Conservation (phyloP, 1,140 invertebrate genomes). For the Armadillidium nasatum region DNA sequence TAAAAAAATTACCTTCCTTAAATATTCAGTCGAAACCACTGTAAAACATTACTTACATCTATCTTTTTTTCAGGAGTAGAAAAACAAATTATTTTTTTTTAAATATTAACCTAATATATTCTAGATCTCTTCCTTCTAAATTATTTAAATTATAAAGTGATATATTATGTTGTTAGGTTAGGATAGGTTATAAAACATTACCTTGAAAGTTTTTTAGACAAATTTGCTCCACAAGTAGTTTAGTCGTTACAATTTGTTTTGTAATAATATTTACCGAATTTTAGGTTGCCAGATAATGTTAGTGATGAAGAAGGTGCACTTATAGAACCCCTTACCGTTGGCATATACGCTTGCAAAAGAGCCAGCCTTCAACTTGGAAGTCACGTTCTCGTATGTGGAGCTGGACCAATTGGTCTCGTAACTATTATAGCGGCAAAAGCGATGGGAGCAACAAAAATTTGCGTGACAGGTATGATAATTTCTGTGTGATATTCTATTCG, state of each 20-base stretch:
- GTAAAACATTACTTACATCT: constrained; percentile 90
- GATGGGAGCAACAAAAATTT: constrained; percentile 76
- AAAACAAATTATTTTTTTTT: not conserved
- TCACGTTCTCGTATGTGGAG: constrained; percentile 78
- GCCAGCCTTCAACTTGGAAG: constrained; percentile 67
- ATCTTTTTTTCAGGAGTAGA: constrained; percentile 54
- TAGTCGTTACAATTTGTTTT: not conserved
- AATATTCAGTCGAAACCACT: no score
- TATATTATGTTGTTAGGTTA: not conserved
- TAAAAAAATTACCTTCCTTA: no score
- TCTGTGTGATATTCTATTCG: no score
- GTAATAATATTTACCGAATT: not conserved
- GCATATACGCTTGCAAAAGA: constrained; percentile 81
- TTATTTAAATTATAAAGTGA: not conserved
- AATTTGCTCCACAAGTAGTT: no score
- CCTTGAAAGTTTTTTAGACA: not conserved
- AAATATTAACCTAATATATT: no score
- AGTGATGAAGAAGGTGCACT: constrained; percentile 87
- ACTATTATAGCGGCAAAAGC: constrained; percentile 77
- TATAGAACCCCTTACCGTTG: constrained; percentile 86
- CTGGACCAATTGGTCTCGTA: constrained; percentile 87
- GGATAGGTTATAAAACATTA: not conserved
- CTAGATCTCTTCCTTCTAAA: no score
- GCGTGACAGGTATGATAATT: constrained; percentile 66
- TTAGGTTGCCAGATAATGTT: constrained; percentile 81